These are phyloP conservation scores for Bos javanicus DNA, from an alignment of 2,113 vertebrate genomes.

Conservation along the genomic window DNA sequence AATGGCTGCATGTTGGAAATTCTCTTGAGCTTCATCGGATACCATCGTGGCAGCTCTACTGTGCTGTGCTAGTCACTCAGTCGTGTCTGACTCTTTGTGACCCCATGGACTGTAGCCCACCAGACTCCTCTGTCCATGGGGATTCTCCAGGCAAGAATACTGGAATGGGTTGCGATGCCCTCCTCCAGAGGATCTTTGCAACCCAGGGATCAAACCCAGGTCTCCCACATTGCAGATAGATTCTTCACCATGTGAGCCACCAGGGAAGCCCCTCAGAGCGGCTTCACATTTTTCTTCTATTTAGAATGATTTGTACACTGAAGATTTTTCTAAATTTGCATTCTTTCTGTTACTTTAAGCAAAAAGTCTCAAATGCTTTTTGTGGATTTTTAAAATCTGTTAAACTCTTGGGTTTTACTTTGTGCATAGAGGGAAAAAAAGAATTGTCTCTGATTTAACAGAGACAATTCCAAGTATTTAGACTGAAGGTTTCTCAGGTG, in stretches of 20 bases:
- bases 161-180: not conserved
- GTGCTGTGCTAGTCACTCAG: not conserved
- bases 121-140: not conserved
- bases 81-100: not conserved
- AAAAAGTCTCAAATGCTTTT: not conserved
- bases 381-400: not conserved
- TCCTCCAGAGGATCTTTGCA: not conserved
- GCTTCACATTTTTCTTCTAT: not conserved
- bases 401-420: not conserved
- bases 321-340: not conserved
- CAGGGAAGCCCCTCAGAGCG: not conserved
- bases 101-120: not conserved
- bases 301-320: not conserved
- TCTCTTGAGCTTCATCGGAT: not conserved
- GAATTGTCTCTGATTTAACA: not conserved
- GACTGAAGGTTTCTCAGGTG: not conserved
- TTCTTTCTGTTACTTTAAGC: not conserved
- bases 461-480: not conserved
- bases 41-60: not conserved
- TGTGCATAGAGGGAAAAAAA: not conserved
- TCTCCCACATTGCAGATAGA: not conserved
- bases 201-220: not conserved
- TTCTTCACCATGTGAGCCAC: not conserved
- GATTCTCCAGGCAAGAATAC: not conserved
- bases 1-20: not conserved